Conservation (phyloP, 2,797 vertebrate species). For the Anguilla obscura region DNA sequence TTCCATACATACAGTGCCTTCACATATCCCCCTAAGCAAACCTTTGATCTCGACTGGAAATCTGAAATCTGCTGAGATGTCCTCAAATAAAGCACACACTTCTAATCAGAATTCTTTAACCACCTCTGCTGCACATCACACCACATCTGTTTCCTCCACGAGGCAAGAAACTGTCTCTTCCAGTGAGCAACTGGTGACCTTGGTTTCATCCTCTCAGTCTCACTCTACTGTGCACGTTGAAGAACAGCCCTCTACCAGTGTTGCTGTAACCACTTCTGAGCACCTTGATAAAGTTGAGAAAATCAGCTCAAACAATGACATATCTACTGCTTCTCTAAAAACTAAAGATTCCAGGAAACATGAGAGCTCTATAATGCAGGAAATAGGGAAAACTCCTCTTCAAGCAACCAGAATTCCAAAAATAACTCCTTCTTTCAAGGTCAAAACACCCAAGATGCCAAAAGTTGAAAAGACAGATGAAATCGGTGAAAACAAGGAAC, state of each 20-base stretch:
- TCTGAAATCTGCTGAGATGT: conserved; percentile 54
- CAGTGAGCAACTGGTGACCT: conserved; percentile 59
- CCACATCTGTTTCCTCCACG: conserved; percentile 61
- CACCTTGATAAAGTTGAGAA: conserved; percentile 51
- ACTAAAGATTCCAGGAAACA: conserved; percentile 57
- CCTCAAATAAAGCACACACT: conserved; percentile 60
- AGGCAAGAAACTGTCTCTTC: conserved; percentile 62
- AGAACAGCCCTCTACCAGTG: conserved; percentile 47
- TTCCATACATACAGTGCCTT: conserved; percentile 50
- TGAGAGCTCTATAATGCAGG: conserved; percentile 40
- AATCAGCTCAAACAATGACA: conserved; percentile 43
- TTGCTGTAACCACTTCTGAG: conserved; percentile 36
- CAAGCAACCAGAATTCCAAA: conserved; percentile 52
- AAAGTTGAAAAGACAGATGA: conserved; percentile 55
- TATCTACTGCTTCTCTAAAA: conserved; percentile 44
- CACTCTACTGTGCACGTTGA: conserved; percentile 48
- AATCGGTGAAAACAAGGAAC: conserved; percentile 64
- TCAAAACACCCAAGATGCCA: conserved; percentile 62
- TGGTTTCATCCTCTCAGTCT: conserved; percentile 59
- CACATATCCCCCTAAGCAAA: conserved; percentile 54
- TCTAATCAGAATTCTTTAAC: conserved; percentile 65
- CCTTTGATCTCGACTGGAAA: conserved; percentile 51
- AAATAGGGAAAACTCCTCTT: conserved; percentile 43
- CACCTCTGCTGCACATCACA: conserved; percentile 63
- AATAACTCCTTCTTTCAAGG: conserved; percentile 57